Percentiles rank a stretch among this genome's conserved stretches.
These are phyloP conservation scores for Apis laboriosa DNA, from an alignment of 1,140 invertebrate genomes.

Conservation along the genomic window DNA sequence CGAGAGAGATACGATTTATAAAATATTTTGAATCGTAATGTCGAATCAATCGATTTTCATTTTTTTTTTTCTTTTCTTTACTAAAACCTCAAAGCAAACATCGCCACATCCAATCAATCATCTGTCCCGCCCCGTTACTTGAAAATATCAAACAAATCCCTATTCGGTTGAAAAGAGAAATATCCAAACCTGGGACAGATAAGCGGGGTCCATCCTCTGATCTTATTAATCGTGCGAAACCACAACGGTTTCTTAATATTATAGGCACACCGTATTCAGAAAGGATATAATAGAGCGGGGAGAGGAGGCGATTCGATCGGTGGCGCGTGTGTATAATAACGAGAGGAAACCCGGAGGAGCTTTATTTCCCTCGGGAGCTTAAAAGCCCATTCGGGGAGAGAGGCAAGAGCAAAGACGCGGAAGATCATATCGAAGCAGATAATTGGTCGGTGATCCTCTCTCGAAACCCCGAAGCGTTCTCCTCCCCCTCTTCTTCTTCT, in stretches of 20 bases:
- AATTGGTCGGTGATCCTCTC: constrained; percentile 78
- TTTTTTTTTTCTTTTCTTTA: too few relatives aligned
- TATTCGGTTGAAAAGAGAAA: background rate
- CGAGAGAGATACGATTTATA: too few relatives aligned
- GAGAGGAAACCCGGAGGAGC: constrained; percentile 75
- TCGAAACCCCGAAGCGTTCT: constrained; percentile 66
- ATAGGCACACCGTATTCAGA: constrained; percentile 25
- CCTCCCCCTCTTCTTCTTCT: constrained; percentile 9
- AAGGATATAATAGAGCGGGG: constrained; percentile 31
- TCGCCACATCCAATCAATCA: background rate
- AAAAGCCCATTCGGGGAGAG: constrained; percentile 68
- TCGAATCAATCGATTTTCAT: too few relatives aligned
- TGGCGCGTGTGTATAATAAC: constrained; percentile 77
- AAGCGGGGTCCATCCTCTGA: constrained; percentile 13
- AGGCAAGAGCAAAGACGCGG: constrained; percentile 71
- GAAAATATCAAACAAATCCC: background rate
- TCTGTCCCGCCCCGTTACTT: too few relatives aligned
- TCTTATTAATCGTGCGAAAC: constrained; percentile 51
- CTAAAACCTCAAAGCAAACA: background rate
- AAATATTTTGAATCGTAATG: too few relatives aligned
- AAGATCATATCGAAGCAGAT: constrained; percentile 79
- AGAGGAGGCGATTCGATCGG: constrained; percentile 40
- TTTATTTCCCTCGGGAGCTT: constrained; percentile 77
- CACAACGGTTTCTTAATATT: constrained; percentile 43
- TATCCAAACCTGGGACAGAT: background rate